A percentile compares a stretch with the other conserved stretches of the same genome.
These are phyloP conservation scores for Argyrosomus japonicus DNA, from an alignment of 2,113 vertebrate species.

Conservation along the genomic window DNA sequence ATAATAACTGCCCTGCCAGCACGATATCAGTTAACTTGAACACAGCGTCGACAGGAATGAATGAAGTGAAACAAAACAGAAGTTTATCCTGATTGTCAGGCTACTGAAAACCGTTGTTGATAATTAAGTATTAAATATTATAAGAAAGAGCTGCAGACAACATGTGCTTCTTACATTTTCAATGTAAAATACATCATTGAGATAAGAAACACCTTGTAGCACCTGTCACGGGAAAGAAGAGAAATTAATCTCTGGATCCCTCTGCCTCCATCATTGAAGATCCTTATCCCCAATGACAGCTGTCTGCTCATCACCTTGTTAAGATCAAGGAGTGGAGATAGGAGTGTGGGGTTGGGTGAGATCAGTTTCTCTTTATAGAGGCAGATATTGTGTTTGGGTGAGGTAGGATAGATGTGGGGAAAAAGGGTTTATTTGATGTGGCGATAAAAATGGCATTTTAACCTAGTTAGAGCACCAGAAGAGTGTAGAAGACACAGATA, in stretches of 20 bases:
- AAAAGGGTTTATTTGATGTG: not conserved
- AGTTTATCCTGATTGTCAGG: not conserved
- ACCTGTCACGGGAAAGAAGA: not conserved
- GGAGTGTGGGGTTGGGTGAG: not conserved
- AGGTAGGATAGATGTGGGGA: not conserved
- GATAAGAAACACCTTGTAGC: not conserved
- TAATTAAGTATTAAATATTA: not conserved
- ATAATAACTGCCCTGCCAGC: not conserved
- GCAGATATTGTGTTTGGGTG: not conserved
- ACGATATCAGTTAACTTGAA: not conserved
- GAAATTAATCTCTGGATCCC: not conserved
- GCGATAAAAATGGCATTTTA: not conserved
- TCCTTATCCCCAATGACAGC: conserved; percentile 32
- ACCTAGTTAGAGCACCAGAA: conserved; percentile 6
- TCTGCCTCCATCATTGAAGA: not conserved
- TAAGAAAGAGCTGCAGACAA: not conserved
- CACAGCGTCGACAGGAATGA: not conserved
- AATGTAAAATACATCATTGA: not conserved
- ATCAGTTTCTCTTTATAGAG: conserved; percentile 29
- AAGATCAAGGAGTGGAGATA: not conserved
- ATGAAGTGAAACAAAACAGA: not conserved
- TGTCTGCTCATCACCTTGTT: conserved; percentile 29
- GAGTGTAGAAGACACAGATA: not conserved
- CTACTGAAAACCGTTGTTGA: not conserved
- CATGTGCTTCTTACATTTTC: not conserved